phyloP scores from a whole-genome alignment of 2,797 vertebrate genomes.

The Oryzias dopingdopingensis region DNA sequence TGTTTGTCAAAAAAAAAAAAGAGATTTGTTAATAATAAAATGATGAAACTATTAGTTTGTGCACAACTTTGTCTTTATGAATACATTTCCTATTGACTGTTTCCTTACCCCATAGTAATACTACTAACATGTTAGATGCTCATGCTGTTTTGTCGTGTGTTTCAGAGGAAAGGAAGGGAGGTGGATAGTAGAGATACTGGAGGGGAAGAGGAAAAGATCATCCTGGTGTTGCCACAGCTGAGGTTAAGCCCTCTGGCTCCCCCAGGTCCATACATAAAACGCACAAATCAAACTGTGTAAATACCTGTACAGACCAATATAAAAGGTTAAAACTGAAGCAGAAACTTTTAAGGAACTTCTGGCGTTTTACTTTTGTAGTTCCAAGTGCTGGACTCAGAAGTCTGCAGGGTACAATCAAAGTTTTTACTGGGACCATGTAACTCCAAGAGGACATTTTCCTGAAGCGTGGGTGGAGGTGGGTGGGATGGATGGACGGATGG shows the following conservation, averaged over 20 bases:
- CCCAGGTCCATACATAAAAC: slow-evolving; percentile 17
- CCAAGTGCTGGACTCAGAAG: neutral
- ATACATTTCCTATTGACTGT: no score
- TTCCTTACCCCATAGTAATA: neutral
- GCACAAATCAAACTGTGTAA: slow-evolving; percentile 26
- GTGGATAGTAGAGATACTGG: slow-evolving; percentile 65
- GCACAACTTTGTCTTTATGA: no score
- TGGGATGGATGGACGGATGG: slow-evolving; percentile 69
- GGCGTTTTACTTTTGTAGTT: slow-evolving; percentile 5
- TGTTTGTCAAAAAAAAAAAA: no score
- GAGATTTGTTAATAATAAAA: no score
- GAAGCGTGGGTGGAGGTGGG: slow-evolving; percentile 31
- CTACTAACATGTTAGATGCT: slow-evolving; percentile 11
- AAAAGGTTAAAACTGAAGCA: no score
- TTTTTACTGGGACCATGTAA: slow-evolving; percentile 14
- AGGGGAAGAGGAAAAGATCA: slow-evolving; percentile 73
- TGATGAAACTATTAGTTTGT: no score
- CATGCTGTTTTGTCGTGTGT: slow-evolving; percentile 18
- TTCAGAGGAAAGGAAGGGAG: slow-evolving; percentile 68
- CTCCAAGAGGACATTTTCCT: slow-evolving; percentile 74
- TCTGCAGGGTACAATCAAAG: slow-evolving; percentile 13
- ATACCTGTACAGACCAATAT: neutral
- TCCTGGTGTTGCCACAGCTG: slow-evolving; percentile 60
- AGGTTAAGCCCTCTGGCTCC: slow-evolving; percentile 37
- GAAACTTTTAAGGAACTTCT: neutral